These are phyloP conservation scores for Caretta caretta DNA, from an alignment of 2,113 vertebrate genomes.

Conservation along the genomic window DNA sequence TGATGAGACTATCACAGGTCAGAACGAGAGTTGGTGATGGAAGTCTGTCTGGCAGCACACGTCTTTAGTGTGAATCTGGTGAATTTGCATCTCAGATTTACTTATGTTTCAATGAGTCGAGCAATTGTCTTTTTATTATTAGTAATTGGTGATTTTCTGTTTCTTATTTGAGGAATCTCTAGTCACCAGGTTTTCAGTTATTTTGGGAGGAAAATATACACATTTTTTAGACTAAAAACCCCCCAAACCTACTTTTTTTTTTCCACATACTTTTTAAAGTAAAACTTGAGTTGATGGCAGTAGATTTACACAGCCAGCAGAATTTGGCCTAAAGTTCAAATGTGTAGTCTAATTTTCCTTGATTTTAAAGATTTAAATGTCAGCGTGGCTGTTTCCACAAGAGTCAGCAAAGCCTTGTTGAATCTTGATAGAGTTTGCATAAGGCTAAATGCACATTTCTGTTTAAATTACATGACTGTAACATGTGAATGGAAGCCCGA, in stretches of 20 bases:
- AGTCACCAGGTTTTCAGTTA: neutral
- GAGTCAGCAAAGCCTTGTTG: neutral
- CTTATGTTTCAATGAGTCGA: neutral
- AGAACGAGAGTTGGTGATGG: neutral
- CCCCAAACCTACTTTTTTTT: neutral
- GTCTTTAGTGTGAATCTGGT: neutral
- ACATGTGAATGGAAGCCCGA: conserved; percentile 26
- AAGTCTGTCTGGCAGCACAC: neutral
- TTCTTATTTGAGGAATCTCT: neutral
- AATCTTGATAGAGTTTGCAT: neutral
- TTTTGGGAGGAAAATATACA: accelerated
- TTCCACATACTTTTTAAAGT: neutral
- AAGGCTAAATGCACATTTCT: conserved; percentile 22
- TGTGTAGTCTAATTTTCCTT: neutral
- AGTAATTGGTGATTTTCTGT: neutral
- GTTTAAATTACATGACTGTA: conserved; percentile 38
- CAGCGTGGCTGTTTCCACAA: neutral
- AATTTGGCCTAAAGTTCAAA: neutral
- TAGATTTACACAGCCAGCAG: neutral
- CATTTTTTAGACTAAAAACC: neutral
- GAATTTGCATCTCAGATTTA: neutral
- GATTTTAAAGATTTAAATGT: neutral
- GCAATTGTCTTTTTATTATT: neutral
- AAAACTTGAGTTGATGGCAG: neutral
- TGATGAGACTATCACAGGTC: neutral